Percentiles rank a stretch among this genome's conserved stretches.
These are phyloP conservation scores for Nannospalax galili DNA, from an alignment of 2,113 vertebrate genomes.

Conservation along the genomic window DNA sequence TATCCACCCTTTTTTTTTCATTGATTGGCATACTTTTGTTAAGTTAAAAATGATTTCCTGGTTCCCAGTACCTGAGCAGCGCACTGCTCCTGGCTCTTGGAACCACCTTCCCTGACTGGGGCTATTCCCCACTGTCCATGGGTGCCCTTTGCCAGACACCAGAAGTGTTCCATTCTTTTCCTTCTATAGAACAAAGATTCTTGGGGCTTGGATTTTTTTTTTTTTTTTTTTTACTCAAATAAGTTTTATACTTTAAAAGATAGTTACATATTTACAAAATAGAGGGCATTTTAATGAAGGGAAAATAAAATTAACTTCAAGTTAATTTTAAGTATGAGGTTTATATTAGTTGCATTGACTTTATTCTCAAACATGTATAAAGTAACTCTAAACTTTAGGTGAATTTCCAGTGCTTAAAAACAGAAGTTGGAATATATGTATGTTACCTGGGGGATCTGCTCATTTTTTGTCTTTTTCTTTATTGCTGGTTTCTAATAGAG, in stretches of 20 bases:
- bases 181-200: not conserved
- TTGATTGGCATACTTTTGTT: not conserved
- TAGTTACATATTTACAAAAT: not conserved
- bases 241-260: not conserved
- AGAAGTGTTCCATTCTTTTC: not conserved
- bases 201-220: not conserved
- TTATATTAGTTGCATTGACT: constrained; percentile 1
- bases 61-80: not conserved
- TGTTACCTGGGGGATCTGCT: not conserved
- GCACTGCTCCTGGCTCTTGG: not conserved
- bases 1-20: not conserved
- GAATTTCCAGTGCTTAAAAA: not conserved
- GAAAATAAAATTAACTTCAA: not conserved
- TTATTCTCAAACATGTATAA: not conserved
- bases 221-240: too few relatives aligned
- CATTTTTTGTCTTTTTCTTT: not conserved
- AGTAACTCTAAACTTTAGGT: not conserved
- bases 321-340: not conserved
- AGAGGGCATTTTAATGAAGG: constrained; percentile 19
- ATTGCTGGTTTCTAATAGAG: not conserved
- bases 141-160: not conserved
- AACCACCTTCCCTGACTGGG: not conserved
- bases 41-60: not conserved
- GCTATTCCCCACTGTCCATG: too few relatives aligned
- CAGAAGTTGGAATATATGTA: not conserved